Evolutionary conservation across 2,888 invertebrate genomes (phyloP), one percentile per base, ranked within the genome.

Genomic region (Melanostoma mellinum): DNA sequence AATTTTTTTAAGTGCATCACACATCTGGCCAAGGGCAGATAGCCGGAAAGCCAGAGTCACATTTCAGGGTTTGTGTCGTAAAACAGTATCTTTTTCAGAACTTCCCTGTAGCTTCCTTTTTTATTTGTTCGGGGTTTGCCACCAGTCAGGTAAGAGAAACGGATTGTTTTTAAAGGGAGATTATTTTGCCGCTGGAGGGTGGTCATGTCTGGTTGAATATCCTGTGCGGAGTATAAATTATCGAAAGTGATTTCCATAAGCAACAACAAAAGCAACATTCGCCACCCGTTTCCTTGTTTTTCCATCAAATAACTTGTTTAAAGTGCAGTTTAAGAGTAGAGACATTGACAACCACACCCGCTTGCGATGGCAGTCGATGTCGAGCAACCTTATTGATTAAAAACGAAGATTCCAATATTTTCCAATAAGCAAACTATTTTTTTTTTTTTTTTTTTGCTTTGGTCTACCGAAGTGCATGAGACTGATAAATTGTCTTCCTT

Each of bases 201-300:
- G 48, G 46, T 40, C 40, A 48, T 33, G 82, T 84, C 78, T 84
- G 74, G 58, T 42, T 74, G 48, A 33, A 78, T 73, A 73, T 84
- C 74, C 74, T 74, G 68, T 74, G 52, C 58, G 58, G 69, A 20
- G 20, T 58, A 84, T 78, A 84, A 84, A 84, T 84, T 84, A 84
- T 68, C 58, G 20, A 69, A 78, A 84, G 53, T 78, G 78, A 78
- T 84, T 82, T 78, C 65, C 78, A 78, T 78, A 74, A 78, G 52
- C 46, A 68, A 55, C 48, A 79, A 73, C 38, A 58, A 38, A 32
- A 58, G 42, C 35, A 71, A 72, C 61, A 69, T 20, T 56, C 35
- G 53, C 48, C 38, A 69, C 30, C 33, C 56, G 46, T 6, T 20
- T 44, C 36, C 38, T 53, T 38, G n/a, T 48, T 33, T 52, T 65